Evolutionary conservation across 1,140 invertebrate species (phyloP), one percentile per base, ranked within the genome.

Genomic region (Rhizoglyphus robini): DNA sequence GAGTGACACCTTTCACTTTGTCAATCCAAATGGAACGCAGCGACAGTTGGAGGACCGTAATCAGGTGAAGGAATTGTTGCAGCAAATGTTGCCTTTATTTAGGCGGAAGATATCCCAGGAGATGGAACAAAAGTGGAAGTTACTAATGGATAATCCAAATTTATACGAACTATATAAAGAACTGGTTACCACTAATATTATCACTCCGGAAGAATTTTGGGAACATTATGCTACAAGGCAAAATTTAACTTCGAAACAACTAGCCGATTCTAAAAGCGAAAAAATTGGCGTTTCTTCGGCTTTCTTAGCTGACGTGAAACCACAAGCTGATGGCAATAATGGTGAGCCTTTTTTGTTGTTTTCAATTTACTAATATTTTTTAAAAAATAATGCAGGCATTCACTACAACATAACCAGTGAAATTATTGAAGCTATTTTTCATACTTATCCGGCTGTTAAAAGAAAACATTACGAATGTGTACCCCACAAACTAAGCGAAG

Each of bases 361-460:
- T 54, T 54, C 20, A 54, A 11, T 54, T 25, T 54, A 11, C 51
- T 54, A 54, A 27, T 54, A 15, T 8, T 54, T 15, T 32, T 54
- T 54, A 15, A 25, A 25, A 27, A 54, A 8, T 23, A 54, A 54
- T 11, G 15, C 51, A 54, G 75, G 76, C 46, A 81, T 99, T 18
- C 91, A 92, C 76, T 97, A 99, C 75, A 99, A 98, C 79, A 82
- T 99, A 60, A 97, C 93, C 13, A 82, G 87, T 58, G 96, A 99
- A 76, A 88, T 97, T 48, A 97, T 99, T 75, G 86, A 96, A 71
- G 90, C 90, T 72, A 96, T 99, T 79, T 99, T 99, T 78, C 92
- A 93, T 79, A 98, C 96, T 70, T 99, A 99, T 82, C 96, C 96
- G 30, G 91, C 92, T 69, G 96, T 99, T 0, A 89, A 92, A 74